These are phyloP conservation scores for Notothenia rossii DNA, from an alignment of 2,113 vertebrate species.

Conservation along the genomic window DNA sequence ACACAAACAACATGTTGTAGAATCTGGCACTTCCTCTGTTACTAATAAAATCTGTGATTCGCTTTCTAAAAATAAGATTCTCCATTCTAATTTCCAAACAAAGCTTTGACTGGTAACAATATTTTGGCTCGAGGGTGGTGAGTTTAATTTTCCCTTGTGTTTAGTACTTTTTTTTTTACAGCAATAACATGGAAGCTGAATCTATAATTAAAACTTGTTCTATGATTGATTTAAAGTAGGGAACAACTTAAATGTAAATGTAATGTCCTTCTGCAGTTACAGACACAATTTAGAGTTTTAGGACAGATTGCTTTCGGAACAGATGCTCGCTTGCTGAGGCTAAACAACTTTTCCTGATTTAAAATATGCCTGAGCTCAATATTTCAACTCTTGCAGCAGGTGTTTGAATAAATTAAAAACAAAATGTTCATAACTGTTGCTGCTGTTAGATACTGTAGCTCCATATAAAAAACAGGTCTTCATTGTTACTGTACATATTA, in stretches of 20 bases:
- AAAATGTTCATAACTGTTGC: too few relatives aligned
- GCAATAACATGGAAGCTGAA: background rate
- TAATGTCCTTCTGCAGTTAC: background rate
- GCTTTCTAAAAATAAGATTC: slow-evolving; percentile 7
- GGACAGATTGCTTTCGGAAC: slow-evolving; percentile 8
- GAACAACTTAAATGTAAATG: slow-evolving; percentile 14
- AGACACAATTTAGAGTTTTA: background rate
- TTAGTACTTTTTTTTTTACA: background rate
- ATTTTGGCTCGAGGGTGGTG: background rate
- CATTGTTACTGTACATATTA: background rate
- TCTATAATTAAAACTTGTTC: background rate
- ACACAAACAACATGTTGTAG: slow-evolving; percentile 1
- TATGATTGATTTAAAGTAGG: background rate
- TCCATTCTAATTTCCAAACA: background rate
- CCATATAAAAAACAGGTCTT: background rate
- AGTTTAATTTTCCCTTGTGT: background rate
- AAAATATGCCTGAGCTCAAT: slow-evolving; percentile 1
- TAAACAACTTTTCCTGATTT: background rate
- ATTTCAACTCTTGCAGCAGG: slow-evolving; percentile 17
- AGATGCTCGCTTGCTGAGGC: slow-evolving; percentile 7
- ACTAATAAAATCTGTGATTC: background rate
- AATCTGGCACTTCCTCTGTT: slow-evolving; percentile 11
- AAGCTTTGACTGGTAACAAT: background rate
- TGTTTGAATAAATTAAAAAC: slow-evolving; percentile 28
- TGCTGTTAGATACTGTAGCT: background rate